These are phyloP conservation scores for Aradus depressus DNA, from an alignment of 2,888 invertebrate genomes.

Conservation along the genomic window DNA sequence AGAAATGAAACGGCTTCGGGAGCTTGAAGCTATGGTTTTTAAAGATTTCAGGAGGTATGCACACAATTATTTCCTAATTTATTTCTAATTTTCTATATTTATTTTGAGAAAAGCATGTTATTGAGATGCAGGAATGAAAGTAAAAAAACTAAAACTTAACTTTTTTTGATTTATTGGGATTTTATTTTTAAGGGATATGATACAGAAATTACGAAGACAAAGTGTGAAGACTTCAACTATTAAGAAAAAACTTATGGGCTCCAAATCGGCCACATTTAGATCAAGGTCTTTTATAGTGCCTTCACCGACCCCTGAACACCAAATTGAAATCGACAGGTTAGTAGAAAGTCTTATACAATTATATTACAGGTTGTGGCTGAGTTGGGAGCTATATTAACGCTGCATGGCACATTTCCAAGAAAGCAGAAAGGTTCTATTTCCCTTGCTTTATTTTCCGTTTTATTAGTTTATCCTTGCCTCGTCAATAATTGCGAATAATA, in stretches of 20 bases:
- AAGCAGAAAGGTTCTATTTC: too few species aligned
- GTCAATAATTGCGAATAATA: too few species aligned
- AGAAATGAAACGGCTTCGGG: slow-evolving; percentile 83
- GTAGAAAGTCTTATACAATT: slow-evolving; percentile 1
- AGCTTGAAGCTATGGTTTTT: slow-evolving; percentile 86
- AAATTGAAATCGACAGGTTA: slow-evolving; percentile 42
- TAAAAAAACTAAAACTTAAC: not conserved
- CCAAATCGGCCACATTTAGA: slow-evolving; percentile 50
- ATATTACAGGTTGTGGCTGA: too few species aligned
- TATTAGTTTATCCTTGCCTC: too few species aligned
- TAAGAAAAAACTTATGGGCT: slow-evolving; percentile 40
- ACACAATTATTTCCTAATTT: slow-evolving; percentile 1
- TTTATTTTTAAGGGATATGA: slow-evolving; percentile 63
- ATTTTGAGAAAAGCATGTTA: not conserved
- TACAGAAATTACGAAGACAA: slow-evolving; percentile 76
- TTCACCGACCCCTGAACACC: slow-evolving; percentile 52
- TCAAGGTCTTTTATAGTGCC: slow-evolving; percentile 66
- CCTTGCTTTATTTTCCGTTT: too few species aligned
- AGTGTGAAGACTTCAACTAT: slow-evolving; percentile 63
- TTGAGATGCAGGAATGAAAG: not conserved
- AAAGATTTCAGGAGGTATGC: slow-evolving; percentile 72
- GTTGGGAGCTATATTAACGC: too few species aligned
- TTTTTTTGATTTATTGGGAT: not conserved
- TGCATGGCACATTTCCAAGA: too few species aligned
- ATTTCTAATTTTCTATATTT: slow-evolving; percentile 6